Evolutionary conservation across 1,140 invertebrate species (phyloP), one percentile per base, ranked within the genome.

Genomic region (Hesperophylax magnus): DNA sequence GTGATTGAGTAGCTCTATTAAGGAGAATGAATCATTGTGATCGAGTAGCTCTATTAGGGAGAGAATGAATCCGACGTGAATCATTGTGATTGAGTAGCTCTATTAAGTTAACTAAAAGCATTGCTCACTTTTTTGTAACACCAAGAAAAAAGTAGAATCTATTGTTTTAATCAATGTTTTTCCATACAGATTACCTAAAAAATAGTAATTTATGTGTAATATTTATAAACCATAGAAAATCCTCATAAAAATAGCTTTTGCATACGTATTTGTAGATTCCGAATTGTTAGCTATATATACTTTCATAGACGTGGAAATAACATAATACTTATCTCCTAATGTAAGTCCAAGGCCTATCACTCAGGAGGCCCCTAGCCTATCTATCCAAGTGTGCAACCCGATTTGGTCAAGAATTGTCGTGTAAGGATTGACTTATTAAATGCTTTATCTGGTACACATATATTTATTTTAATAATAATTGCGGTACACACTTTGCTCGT

Each of bases 191-290:
- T 20, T 61, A 61, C 24, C 39, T 47, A 61, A 61, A 61, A 61
- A 61, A 20, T 61, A 61, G 20, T 20, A 24, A 22, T 61, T 61
- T 61, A 67, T 67, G 31, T 67, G 22, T 67, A 67, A 67, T 17
- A 31, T 67, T 67, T 17, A 67, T 67, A 67, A 27, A 17, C 63
- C 63, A 67, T 67, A 67, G 63, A 67, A 67, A 67, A 67, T 67
- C 63, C 67, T 71, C 39, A 71, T 71, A 71, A 71, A 27, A 71
- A 71, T 71, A 71, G 67, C 67, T 52, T 71, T 71, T 71, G 67
- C 67, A 71, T 71, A 71, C 67, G 22, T 71, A 52, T 71, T 18
- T 71, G 39, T 71, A 71, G 67, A 52, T 47, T 52, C n/a, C 67
- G 18, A 52, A 52, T 71, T 24, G 61, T 65, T 71, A 71, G 67